Evolutionary conservation across 2,797 vertebrate species (phyloP).

Genomic region (Nothura maculosa): DNA sequence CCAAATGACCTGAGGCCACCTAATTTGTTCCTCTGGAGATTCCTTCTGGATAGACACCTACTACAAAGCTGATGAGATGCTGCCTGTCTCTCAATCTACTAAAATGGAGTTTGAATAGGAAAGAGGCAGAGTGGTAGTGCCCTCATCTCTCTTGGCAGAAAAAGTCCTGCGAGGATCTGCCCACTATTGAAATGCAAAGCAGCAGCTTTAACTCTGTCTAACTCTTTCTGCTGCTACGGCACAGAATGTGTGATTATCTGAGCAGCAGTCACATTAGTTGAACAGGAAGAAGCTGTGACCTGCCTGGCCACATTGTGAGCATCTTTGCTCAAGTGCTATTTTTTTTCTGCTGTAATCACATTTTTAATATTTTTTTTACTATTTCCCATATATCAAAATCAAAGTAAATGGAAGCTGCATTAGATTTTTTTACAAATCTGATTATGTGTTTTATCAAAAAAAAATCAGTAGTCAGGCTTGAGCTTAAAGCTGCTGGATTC

Average conservation of each 20-base stretch:
- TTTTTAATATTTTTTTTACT: slow-evolving; percentile 6
- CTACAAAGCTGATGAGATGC: background rate
- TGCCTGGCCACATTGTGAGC: background rate
- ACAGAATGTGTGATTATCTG: background rate
- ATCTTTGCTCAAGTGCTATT: slow-evolving; percentile 3
- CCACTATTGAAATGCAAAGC: background rate
- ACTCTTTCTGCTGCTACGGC: background rate
- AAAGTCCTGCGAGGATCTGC: background rate
- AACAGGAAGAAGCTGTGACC: background rate
- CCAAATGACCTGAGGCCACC: background rate
- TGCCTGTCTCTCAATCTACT: background rate
- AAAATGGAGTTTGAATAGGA: background rate
- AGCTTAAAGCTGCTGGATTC: slow-evolving; percentile 2
- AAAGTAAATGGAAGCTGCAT: background rate
- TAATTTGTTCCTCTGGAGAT: background rate
- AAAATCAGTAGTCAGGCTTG: slow-evolving; percentile 10
- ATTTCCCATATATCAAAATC: slow-evolving; percentile 3
- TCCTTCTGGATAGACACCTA: background rate
- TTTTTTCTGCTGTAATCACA: background rate
- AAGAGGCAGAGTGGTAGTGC: background rate
- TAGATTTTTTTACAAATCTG: slow-evolving; percentile 3
- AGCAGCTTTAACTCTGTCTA: background rate
- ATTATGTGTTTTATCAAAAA: slow-evolving; percentile 52
- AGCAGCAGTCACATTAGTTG: background rate
- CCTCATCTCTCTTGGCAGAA: background rate